Evolutionary conservation across 2,797 vertebrate genomes (phyloP), one percentile per base, ranked within the genome.

Genomic region (Delichon dasypus): DNA sequence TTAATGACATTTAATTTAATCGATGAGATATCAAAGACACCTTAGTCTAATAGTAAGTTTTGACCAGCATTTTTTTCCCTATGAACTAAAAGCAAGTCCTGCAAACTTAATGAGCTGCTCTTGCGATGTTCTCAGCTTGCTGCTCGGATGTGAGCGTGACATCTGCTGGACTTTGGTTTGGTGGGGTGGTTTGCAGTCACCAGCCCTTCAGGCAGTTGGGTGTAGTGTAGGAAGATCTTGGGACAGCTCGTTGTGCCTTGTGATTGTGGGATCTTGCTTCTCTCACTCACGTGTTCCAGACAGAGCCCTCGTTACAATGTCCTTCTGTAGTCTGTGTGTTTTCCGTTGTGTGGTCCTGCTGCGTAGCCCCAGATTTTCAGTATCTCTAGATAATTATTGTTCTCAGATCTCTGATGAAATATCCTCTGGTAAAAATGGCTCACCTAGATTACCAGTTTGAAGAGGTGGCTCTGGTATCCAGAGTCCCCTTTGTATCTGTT

Each of bases 1-100:
- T 94, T 96, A 90, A 96, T 93, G 85, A 23, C 80, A 72, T 73
- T 91, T 91, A 88, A 95, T 94, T 92, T 92, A 96, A 92, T 95
- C 5, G 2, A 81, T 86, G 89, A 75, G 85, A 22, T 84, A 89
- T 88, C 53, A 44, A 76, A 79, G 80, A 30, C 64, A 93, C 70
- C 83, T 76, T 45, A 48, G 45, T 68, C 65, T 87, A 47, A 50
- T 62, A 71, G 36, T n/a, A 55, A 72, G 64, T 88, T 94, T 77
- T 90, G 61, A 58, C 72, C 67, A 7, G 17, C 53, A 26, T 47
- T 51, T 83, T 91, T 76, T 68, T 53, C 6, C 60, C 10, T 17
- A 0, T 47, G 88, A 89, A 64, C 34, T 82, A 42, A 89, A 88
- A 87, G 64, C 47, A 66, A 58, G 9, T 74, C 73, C 25, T 47